A percentile compares a stretch with the other conserved stretches of the same genome.
These are phyloP conservation scores for Camponotus fellah DNA, from an alignment of 2,888 invertebrate species.

Conservation along the genomic window DNA sequence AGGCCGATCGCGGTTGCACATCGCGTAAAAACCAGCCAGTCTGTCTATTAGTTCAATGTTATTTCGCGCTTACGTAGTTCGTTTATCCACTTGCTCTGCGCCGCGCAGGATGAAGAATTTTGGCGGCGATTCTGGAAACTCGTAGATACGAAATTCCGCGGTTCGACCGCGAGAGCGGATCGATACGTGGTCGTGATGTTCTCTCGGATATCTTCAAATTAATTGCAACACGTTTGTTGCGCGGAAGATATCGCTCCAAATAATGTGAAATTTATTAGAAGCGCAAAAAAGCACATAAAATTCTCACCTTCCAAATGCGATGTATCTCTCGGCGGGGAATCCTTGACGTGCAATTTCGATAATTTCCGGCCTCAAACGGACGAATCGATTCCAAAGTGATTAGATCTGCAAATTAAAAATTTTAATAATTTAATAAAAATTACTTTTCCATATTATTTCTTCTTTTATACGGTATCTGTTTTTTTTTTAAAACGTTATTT, in stretches of 20 bases:
- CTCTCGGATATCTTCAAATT: neutral
- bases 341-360: neutral
- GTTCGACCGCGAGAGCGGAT: neutral
- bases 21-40: conserved; percentile 52
- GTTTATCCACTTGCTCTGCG: conserved; percentile 11
- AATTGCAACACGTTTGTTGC: neutral
- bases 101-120: conserved; percentile 2
- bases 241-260: neutral
- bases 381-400: neutral
- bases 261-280: neutral
- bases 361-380: neutral
- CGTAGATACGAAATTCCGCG: neutral
- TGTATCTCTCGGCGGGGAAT: neutral
- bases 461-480: neutral
- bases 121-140: neutral
- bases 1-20: conserved; percentile 28
- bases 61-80: conserved; percentile 55
- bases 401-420: neutral
- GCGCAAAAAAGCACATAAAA: conserved; percentile 1
- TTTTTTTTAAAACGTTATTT: neutral
- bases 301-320: neutral
- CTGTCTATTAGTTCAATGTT: conserved; percentile 56
- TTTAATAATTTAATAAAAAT: neutral
- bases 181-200: neutral
- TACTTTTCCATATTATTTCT: neutral